Base-by-base conservation (phyloP, 2,888 invertebrate genomes). In the Fragum fragum region DNA sequence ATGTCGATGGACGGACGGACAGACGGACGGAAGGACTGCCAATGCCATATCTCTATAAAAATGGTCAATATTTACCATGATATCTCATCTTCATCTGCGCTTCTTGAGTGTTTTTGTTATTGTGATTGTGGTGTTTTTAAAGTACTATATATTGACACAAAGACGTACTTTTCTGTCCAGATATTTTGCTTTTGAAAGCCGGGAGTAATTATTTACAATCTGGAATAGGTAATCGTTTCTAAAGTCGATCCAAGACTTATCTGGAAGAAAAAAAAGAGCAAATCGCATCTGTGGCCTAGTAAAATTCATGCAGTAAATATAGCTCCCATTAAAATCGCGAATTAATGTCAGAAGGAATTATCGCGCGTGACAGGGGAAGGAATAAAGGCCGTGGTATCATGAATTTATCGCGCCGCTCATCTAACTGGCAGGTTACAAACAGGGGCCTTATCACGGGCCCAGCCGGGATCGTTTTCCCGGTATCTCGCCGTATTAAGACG, bases 271-370 rank as follows among this genome's bases (percentile, higher is more conserved):
- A 69, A 77, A 85, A 80, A 83, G 82, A 85, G 77, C 82, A 47
- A 47, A 47, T 47, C 85, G 71, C 85, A 85, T 85, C 85, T 85
- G 85, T 59, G 75, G 70, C 47, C 82, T 78, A 85, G 23, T 83
- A 85, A 85, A 85, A 85, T 83, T 82, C 85, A 82, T 78, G 85
- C 71, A 77, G 85, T 78, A 81, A 85, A 82, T 85, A 80, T 75
- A 78, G 76, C 76, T 59, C 80, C 82, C 80, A 85, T 83, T 82
- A 85, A 85, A 80, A 85, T 83, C 79, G 42, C 75, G 79, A 81
- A 81, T 86, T 83, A 83, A 83, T 75, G 86, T 81, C 86, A 83
- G 77, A 81, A 72, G 73, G 71, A 79, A 86, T 86, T 86, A 78
- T 68, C n/a, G 74, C 68, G 71, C 71, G 76, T 83, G 86, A 77